Base-by-base conservation (phyloP, 1,140 invertebrate species). In the Lordiphosa stackelbergi region DNA sequence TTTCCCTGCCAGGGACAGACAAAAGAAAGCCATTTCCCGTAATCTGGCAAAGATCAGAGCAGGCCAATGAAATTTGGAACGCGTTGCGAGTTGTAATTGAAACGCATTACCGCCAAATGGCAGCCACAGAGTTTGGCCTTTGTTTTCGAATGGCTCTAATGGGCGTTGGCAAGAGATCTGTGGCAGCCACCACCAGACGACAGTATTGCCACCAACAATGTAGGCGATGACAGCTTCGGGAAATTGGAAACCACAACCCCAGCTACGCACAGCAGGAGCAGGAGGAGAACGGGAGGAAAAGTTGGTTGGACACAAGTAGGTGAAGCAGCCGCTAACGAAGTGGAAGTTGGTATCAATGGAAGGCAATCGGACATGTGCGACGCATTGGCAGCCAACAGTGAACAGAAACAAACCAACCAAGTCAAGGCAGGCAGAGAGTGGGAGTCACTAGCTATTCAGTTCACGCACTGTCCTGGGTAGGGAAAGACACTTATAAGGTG, bases 331-430 rank as follows among this genome's bases (percentile, higher is more conserved):
- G 64, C 66, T 69, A 68, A 69, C 64, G 56, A 69, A 55, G 48
- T 31, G 45, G 19, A 37, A 12, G 24, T 49, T 47, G 35, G 54
- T 81, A 81, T 79, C 74, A 79, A 79, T 74, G 74, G 43, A 49
- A 74, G 75, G 60, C 58, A 71, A 81, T 79, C 74, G 75, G 74
- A 79, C 75, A 81, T 74, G 74, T 31, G 73, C 75, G 45, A 74
- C 66, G 70, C 70, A 79, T 73, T 73, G 74, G 75, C 74, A 79
- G 70, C 57, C 66, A 79, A 71, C 69, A 71, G 35, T 38, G 46
- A 41, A 40, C 36, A 66, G 58, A 66, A 51, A 52, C 46, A 46
- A 52, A 66, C 41, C 51, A 52, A 57, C 53, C 42, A 41, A 51
- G 12, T 36, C n/a, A 46, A 43, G 34, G 40, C 24, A 55, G 45